These are phyloP conservation scores for Crocuta crocuta DNA, from an alignment of 2,113 vertebrate species.

Conservation along the genomic window DNA sequence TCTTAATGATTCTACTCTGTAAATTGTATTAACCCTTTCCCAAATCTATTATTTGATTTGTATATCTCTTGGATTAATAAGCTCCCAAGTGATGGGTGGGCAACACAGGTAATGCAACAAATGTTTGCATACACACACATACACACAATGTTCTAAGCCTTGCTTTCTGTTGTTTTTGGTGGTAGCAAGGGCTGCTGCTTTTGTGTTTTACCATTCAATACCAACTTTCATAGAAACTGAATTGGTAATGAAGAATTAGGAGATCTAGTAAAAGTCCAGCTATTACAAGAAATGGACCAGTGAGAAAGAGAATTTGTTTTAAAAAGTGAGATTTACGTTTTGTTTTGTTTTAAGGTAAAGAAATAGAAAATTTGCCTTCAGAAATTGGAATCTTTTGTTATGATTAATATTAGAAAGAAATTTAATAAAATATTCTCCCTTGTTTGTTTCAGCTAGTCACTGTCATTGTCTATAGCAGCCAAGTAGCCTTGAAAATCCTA, in stretches of 20 bases:
- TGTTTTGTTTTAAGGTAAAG: not conserved
- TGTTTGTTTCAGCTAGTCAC: not conserved
- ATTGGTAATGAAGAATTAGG: not conserved
- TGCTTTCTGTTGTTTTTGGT: not conserved
- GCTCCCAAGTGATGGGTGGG: not conserved
- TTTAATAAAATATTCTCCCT: not conserved
- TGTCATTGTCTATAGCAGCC: not conserved
- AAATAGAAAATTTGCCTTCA: constrained; percentile 29
- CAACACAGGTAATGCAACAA: not conserved
- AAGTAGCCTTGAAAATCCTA: not conserved
- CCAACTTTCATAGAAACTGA: not conserved
- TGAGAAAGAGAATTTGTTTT: not conserved
- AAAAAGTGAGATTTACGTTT: not conserved
- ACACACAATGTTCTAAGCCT: not conserved
- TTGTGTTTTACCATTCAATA: not conserved
- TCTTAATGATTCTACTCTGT: not conserved
- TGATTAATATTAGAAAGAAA: not conserved
- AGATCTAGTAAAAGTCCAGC: not conserved
- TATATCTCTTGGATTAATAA: not conserved
- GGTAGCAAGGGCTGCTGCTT: not conserved
- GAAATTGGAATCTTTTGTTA: not conserved
- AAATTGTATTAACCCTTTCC: not conserved
- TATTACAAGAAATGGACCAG: not conserved
- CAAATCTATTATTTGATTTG: not conserved
- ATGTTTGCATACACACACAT: not conserved